A percentile compares a stretch with the other conserved stretches of the same genome.
Evolutionary conservation across 2,797 vertebrate species (phyloP).

Genomic region (Lemur catta): DNA sequence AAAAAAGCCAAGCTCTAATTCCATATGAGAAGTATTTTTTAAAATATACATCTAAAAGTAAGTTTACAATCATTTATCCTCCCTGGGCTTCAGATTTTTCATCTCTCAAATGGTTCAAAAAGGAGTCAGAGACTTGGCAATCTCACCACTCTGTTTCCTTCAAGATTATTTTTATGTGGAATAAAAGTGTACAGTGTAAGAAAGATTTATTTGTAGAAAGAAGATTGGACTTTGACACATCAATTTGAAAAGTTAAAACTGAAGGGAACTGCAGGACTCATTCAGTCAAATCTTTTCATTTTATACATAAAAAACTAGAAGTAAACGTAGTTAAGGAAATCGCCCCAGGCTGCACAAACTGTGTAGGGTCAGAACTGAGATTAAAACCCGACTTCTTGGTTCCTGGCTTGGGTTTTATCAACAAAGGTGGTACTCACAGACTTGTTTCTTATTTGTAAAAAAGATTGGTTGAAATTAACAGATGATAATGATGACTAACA

Average conservation of each 20-base stretch:
- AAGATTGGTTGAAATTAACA: not conserved
- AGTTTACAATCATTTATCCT: not conserved
- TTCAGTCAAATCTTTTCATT: not conserved
- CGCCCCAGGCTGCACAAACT: not conserved
- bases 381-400: not conserved
- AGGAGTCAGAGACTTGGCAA: not conserved
- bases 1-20: not conserved
- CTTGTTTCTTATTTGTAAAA: not conserved
- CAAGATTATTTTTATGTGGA: not conserved
- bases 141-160: not conserved
- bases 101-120: not conserved
- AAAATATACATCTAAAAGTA: not conserved
- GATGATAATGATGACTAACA: not conserved
- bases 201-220: not conserved
- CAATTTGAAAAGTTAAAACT: not conserved
- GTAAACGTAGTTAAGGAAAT: not conserved
- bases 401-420: not conserved
- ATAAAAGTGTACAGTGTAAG: not conserved
- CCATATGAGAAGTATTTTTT: not conserved
- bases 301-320: not conserved
- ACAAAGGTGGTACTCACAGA: not conserved
- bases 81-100: not conserved
- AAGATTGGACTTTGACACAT: not conserved
- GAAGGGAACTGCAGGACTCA: not conserved
- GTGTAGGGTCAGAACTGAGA: not conserved